A percentile compares a stretch with the other conserved stretches of the same genome.
Evolutionary conservation across 2,113 vertebrate species (phyloP).

Genomic region (Corythornis cristatus): DNA sequence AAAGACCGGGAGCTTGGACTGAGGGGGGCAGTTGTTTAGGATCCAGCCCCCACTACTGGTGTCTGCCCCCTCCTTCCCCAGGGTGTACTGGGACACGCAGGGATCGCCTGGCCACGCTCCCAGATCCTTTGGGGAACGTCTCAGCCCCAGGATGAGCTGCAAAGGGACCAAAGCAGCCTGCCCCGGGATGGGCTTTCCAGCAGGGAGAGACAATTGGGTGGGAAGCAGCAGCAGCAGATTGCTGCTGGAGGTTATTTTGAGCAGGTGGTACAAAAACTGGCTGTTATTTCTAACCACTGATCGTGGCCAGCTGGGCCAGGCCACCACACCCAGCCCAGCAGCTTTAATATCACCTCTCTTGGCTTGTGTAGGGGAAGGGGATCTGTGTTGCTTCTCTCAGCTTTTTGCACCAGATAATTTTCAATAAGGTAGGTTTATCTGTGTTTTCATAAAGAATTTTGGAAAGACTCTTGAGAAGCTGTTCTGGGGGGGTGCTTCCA

Average conservation of each 20-base stretch:
- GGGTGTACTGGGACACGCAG: rapidly evolving
- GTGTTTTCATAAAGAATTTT: neutral
- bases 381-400: neutral
- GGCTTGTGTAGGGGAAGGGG: rapidly evolving
- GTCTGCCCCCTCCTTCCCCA: neutral
- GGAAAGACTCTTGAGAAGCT: neutral
- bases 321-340: neutral
- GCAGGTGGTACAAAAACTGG: neutral
- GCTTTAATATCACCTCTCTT: neutral
- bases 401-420: neutral
- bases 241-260: neutral
- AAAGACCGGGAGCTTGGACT: rapidly evolving
- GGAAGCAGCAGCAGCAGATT: neutral
- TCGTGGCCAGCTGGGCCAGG: neutral
- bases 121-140: neutral
- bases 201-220: rapidly evolving
- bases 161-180: rapidly evolving
- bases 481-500: too few species aligned
- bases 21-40: rapidly evolving
- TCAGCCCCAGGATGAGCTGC: neutral
- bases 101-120: rapidly evolving
- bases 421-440: neutral
- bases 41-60: neutral
- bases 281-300: neutral
- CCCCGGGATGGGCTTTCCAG: neutral